Percentiles rank a stretch among this genome's conserved stretches.
phyloP scores from a whole-genome alignment of 2,888 invertebrate genomes.

The Heterodera filipjevi region DNA sequence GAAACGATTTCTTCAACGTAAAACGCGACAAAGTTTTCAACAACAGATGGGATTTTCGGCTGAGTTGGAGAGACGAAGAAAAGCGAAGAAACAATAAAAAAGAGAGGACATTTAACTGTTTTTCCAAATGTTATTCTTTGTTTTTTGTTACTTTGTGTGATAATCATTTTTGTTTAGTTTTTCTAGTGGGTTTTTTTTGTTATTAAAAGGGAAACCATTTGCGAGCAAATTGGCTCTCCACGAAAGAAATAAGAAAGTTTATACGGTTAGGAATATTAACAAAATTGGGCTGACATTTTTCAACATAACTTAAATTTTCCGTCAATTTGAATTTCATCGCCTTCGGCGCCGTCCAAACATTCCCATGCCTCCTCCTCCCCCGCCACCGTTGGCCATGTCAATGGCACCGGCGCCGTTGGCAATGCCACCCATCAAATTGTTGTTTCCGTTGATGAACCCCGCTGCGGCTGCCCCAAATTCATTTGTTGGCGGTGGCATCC shows the following conservation, averaged over 20 bases:
- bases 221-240: no score
- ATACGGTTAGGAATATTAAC: no score
- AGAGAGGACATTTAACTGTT: no score
- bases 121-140: no score
- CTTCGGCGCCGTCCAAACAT: slow-evolving; percentile 1
- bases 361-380: background rate
- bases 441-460: background rate
- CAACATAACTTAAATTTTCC: no score
- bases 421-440: slow-evolving; percentile 1
- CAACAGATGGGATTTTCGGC: background rate
- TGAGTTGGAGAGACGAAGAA: background rate
- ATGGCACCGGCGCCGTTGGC: background rate
- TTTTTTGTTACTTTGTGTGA: no score
- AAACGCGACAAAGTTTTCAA: background rate
- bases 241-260: no score
- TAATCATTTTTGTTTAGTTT: no score
- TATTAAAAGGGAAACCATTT: no score
- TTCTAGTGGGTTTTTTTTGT: no score
- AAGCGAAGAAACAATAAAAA: background rate
- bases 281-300: no score
- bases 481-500: background rate
- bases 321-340: background rate
- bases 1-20: background rate
- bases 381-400: background rate
- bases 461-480: background rate